Evolutionary conservation across 2,113 vertebrate species (phyloP).

Genomic region (Tylochromis polylepis): DNA sequence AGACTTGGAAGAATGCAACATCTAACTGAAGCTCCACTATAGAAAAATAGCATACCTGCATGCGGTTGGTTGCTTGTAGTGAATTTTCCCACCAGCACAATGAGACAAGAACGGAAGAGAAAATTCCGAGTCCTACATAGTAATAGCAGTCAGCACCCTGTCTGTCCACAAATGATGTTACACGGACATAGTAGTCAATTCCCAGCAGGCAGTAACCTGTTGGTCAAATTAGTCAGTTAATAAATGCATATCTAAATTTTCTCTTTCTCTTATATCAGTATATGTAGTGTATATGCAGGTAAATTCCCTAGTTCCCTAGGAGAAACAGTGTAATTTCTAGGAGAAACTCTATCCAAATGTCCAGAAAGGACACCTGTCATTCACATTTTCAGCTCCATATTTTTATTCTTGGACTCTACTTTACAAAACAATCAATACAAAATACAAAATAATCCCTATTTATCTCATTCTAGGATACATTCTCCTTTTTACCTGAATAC

Average conservation of each 20-base stretch:
- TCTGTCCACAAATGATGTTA: constrained; percentile 21
- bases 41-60: constrained; percentile 36
- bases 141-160: neutral
- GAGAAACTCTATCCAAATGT: neutral
- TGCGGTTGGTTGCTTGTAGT: constrained; percentile 63
- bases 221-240: neutral
- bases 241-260: neutral
- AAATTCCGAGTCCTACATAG: constrained; percentile 68
- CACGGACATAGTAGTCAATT: constrained; percentile 67
- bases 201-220: constrained; percentile 69
- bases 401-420: neutral
- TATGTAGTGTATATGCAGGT: neutral
- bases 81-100: constrained; percentile 80
- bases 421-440: neutral
- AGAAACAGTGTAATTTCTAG: neutral
- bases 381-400: neutral
- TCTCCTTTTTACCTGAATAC: neutral
- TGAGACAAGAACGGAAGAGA: constrained; percentile 66
- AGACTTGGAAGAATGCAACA: neutral
- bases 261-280: neutral
- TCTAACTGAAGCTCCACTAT: neutral
- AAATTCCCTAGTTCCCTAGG: neutral
- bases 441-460: neutral
- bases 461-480: neutral
- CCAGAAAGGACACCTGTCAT: neutral